phyloP scores from a whole-genome alignment of 1,140 invertebrate species.

The Galendromus occidentalis region DNA sequence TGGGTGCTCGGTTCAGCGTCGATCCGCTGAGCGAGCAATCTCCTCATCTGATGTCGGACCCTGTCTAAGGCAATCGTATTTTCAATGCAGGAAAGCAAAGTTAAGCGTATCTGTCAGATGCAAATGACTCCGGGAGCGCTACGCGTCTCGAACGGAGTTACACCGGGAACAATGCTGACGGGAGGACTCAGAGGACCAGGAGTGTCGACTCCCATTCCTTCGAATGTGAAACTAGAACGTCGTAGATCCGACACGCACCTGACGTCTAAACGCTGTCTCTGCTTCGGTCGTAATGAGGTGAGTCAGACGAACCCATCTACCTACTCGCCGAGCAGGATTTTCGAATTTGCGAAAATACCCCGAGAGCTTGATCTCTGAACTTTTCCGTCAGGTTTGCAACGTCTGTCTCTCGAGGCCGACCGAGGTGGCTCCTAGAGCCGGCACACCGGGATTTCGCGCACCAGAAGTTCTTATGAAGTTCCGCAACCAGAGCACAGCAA shows the following conservation, averaged over 20 bases:
- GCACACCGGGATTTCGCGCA: slow-evolving; percentile 70
- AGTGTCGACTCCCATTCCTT: neutral
- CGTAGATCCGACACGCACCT: neutral
- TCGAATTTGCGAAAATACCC: too few species aligned
- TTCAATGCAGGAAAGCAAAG: slow-evolving; percentile 2
- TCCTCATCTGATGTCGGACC: too few species aligned
- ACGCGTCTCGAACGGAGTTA: neutral
- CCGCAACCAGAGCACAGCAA: slow-evolving; percentile 50
- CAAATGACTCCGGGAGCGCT: neutral
- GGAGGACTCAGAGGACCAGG: neutral
- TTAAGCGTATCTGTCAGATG: neutral
- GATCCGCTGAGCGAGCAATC: too few species aligned
- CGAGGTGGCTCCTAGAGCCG: slow-evolving; percentile 48
- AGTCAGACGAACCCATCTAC: too few species aligned
- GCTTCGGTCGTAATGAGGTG: slow-evolving; percentile 9
- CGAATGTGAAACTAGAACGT: neutral
- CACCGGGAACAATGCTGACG: neutral
- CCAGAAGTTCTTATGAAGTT: slow-evolving; percentile 66
- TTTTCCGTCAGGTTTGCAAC: slow-evolving; percentile 15
- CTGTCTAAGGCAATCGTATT: too few species aligned
- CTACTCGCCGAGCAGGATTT: too few species aligned
- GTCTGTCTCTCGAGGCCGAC: slow-evolving; percentile 37
- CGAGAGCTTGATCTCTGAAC: too few species aligned
- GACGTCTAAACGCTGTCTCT: slow-evolving; percentile 1
- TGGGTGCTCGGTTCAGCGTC: too few species aligned